Evolutionary conservation across 92 coral and sea anemone species (phyloP).

Genomic region (Actinernus sp.): DNA sequence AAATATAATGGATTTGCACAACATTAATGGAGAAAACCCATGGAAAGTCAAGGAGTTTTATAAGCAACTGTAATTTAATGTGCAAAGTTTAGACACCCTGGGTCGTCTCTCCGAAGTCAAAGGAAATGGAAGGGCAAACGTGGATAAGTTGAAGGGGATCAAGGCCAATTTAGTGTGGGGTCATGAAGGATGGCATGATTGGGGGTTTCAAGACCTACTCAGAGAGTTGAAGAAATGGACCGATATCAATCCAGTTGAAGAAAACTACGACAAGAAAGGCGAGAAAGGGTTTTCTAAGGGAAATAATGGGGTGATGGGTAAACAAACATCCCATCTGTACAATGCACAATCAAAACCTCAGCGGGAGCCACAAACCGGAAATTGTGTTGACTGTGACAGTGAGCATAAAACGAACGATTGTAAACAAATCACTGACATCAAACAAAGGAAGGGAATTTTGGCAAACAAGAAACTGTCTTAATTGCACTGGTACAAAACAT

Average conservation of each 20-base stretch:
- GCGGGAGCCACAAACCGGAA: too few relatives aligned
- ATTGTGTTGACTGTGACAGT: slow-evolving; percentile 55
- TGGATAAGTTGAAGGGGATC: slow-evolving; percentile 60
- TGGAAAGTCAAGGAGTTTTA: slow-evolving; percentile 55
- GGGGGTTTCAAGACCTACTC: slow-evolving; percentile 54
- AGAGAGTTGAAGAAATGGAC: slow-evolving; percentile 51
- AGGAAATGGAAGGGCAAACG: slow-evolving; percentile 40
- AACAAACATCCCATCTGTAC: too few relatives aligned
- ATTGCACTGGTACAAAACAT: slow-evolving; percentile 64
- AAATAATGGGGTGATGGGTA: too few relatives aligned
- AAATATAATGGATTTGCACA: slow-evolving; percentile 60
- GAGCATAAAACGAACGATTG: slow-evolving; percentile 60
- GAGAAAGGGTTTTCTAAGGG: too few relatives aligned
- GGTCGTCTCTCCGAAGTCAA: slow-evolving; percentile 49
- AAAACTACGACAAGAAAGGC: too few relatives aligned
- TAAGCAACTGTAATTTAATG: slow-evolving; percentile 46
- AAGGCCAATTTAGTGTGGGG: slow-evolving; percentile 61
- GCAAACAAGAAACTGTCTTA: slow-evolving; percentile 50
- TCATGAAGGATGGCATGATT: slow-evolving; percentile 63
- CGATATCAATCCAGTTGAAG: slow-evolving; percentile 59
- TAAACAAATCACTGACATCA: slow-evolving; percentile 43
- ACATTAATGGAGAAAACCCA: slow-evolving; percentile 42
- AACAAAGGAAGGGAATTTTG: slow-evolving; percentile 37
- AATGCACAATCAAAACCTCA: too few relatives aligned
- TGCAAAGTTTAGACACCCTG: slow-evolving; percentile 55